A percentile compares a stretch with the other conserved stretches of the same genome.
Conservation (phyloP, 2,113 vertebrate genomes). For the Meriones unguiculatus region DNA sequence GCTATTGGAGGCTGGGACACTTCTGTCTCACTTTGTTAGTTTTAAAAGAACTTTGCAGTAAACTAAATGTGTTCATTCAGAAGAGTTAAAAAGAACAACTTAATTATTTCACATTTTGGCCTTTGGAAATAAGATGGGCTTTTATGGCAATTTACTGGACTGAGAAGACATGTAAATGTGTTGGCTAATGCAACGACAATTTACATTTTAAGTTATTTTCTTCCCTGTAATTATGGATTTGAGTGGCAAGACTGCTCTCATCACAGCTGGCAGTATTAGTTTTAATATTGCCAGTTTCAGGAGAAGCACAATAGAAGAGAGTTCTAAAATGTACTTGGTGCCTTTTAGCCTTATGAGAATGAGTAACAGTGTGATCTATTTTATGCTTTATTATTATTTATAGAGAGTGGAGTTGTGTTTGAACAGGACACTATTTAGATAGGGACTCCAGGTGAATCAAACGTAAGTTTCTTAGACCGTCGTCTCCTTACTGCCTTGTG, state of each 20-base stretch:
- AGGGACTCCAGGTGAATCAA: slow-evolving; percentile 16
- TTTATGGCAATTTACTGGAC: slow-evolving; percentile 67
- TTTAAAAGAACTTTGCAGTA: not conserved
- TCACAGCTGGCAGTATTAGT: slow-evolving; percentile 11
- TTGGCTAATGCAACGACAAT: slow-evolving; percentile 63
- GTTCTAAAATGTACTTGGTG: slow-evolving; percentile 47
- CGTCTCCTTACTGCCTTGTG: slow-evolving; percentile 7
- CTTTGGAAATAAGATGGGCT: slow-evolving; percentile 64
- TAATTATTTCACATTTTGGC: slow-evolving; percentile 69
- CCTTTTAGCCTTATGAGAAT: slow-evolving; percentile 63
- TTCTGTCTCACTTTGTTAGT: slow-evolving; percentile 22
- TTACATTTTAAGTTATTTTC: slow-evolving; percentile 75
- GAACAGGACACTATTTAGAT: slow-evolving; percentile 35
- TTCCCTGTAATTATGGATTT: slow-evolving; percentile 70
- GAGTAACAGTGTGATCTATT: slow-evolving; percentile 3
- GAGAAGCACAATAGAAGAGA: slow-evolving; percentile 35
- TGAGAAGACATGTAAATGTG: slow-evolving; percentile 68
- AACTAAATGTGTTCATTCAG: slow-evolving; percentile 53
- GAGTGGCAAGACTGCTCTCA: slow-evolving; percentile 65
- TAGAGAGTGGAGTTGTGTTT: not conserved
- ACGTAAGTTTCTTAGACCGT: not conserved
- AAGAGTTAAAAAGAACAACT: slow-evolving; percentile 61
- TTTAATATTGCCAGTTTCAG: slow-evolving; percentile 37
- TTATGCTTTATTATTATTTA: slow-evolving; percentile 22
- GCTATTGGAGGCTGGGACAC: slow-evolving; percentile 21